A percentile compares a stretch with the other conserved stretches of the same genome.
These are phyloP conservation scores for Schizotus pectinicornis DNA, from an alignment of 2,888 invertebrate genomes.

Conservation along the genomic window DNA sequence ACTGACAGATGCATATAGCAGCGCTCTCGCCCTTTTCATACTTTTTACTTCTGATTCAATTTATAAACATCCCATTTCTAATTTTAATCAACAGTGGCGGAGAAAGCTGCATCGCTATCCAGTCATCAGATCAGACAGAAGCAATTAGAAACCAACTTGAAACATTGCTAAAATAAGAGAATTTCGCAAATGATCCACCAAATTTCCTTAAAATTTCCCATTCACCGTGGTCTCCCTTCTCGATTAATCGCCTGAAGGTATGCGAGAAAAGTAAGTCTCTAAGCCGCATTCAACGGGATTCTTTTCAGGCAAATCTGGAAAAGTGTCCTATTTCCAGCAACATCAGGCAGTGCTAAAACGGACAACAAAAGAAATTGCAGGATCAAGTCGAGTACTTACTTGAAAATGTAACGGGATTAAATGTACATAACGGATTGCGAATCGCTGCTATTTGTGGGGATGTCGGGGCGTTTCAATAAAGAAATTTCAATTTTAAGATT, in stretches of 20 bases:
- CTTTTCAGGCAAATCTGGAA: slow-evolving; percentile 14
- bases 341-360: slow-evolving; percentile 16
- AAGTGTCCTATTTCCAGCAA: slow-evolving; percentile 20
- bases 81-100: slow-evolving; percentile 24
- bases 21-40: slow-evolving; percentile 22
- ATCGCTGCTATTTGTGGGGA: slow-evolving; percentile 7
- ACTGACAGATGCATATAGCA: slow-evolving; percentile 30
- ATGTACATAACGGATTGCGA: slow-evolving; percentile 20
- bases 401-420: slow-evolving; percentile 25
- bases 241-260: background rate
- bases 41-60: slow-evolving; percentile 21
- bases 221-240: too few species aligned
- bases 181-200: too few species aligned
- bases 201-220: background rate
- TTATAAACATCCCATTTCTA: slow-evolving; percentile 26
- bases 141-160: too few species aligned
- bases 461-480: too few species aligned
- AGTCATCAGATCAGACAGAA: too few species aligned
- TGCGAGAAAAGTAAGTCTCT: background rate
- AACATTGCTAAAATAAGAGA: too few species aligned
- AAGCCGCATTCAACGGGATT: slow-evolving; percentile 9
- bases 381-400: slow-evolving; percentile 20
- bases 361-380: slow-evolving; percentile 20
- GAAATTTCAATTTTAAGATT: too few species aligned
- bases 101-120: too few species aligned